Evolutionary conservation across 2,888 invertebrate species (phyloP), one percentile per base, ranked within the genome.

Genomic region (Pteria penguin): DNA sequence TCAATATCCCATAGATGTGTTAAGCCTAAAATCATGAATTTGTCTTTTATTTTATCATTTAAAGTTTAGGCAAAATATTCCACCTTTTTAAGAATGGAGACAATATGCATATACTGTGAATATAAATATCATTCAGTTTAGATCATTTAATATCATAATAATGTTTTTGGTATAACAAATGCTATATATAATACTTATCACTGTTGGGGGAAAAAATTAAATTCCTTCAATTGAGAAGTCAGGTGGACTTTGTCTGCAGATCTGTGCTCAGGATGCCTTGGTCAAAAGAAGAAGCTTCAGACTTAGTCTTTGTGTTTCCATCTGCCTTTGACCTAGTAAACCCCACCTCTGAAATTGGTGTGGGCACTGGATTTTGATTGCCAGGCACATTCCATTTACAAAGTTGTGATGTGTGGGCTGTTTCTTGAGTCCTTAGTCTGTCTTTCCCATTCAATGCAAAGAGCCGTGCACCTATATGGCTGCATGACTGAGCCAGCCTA

Each of bases 1-100:
- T 62, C 63, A 29, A 72, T 62, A 29, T 72, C 54, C 72, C 72
- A 72, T n/a, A 72, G 33, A 22, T 61, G 61, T 52, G 63, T 2
- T 52, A 72, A 31, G n/a, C 61, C 70, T 71, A 61, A 22, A 60
- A 22, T 45, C n/a, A 24, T n/a, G n/a, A n/a, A n/a, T n/a, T n/a
- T n/a, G n/a, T n/a, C n/a, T n/a, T n/a, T n/a, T n/a, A n/a, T n/a
- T n/a, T n/a, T n/a, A n/a, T n/a, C n/a, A n/a, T n/a, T n/a, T n/a
- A n/a, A n/a, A n/a, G n/a, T n/a, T n/a, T n/a, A n/a, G n/a, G n/a
- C n/a, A n/a, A n/a, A n/a, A n/a, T n/a, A n/a, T n/a, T n/a, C n/a
- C n/a, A n/a, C n/a, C n/a, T n/a, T n/a, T n/a, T n/a, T n/a, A n/a
- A n/a, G n/a, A n/a, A n/a, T n/a, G n/a, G n/a, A n/a, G n/a, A n/a